Evolutionary conservation across 2,888 invertebrate genomes (phyloP).

Genomic region (Drosophila kambysellisi): DNA sequence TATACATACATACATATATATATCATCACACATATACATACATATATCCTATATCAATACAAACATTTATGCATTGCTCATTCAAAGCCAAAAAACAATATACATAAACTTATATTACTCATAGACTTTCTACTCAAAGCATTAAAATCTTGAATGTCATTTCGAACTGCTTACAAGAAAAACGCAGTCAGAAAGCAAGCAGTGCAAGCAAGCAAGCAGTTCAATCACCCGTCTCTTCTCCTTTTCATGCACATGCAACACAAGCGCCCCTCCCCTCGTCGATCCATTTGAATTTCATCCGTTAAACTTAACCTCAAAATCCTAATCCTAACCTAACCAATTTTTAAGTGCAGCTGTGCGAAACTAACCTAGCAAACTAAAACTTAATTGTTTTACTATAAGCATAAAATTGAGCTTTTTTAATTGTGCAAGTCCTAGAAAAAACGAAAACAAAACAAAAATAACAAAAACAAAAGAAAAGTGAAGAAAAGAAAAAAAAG

Average conservation of each 20-base stretch:
- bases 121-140: conserved; percentile 19
- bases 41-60: conserved; percentile 4
- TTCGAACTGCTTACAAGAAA: conserved; percentile 1
- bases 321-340: conserved; percentile 40
- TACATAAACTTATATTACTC: conserved; percentile 13
- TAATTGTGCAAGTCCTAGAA: conserved; percentile 66
- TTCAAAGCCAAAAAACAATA: conserved; percentile 29
- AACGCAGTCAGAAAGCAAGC: conserved; percentile 2
- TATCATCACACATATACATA: not conserved
- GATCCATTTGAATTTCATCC: conserved; percentile 17
- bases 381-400: conserved; percentile 71
- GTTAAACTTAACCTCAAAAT: conserved; percentile 38
- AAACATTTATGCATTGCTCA: conserved; percentile 43
- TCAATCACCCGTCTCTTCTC: not conserved
- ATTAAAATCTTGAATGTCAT: conserved; percentile 7
- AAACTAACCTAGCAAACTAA: conserved; percentile 66
- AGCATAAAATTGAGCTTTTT: conserved; percentile 75
- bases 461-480: conserved; percentile 11
- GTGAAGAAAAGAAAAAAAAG: conserved; percentile 8
- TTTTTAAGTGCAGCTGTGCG: conserved; percentile 44
- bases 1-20: conserved; percentile 5
- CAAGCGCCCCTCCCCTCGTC: conserved; percentile 1
- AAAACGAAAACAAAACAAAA: conserved; percentile 32
- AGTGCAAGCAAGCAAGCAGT: conserved; percentile 9
- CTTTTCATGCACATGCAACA: conserved; percentile 2